Percentiles rank a stretch among this genome's conserved stretches.
phyloP scores from a whole-genome alignment of 2,113 vertebrate genomes.

The Chaetorhynchus papuensis region DNA sequence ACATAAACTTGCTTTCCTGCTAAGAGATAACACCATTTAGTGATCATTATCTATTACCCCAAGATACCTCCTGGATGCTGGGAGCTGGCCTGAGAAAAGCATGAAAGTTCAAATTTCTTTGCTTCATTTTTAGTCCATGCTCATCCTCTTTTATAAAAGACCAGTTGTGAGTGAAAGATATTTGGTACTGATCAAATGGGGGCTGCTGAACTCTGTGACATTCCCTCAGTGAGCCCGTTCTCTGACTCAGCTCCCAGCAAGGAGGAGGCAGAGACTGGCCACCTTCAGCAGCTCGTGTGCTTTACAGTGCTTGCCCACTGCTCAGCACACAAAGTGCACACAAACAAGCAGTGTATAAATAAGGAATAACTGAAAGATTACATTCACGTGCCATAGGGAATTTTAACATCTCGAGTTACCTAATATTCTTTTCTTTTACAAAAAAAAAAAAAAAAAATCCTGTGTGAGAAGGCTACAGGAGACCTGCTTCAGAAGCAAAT shows the following conservation, averaged over 20 bases:
- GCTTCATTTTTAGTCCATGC: neutral
- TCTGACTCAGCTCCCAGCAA: neutral
- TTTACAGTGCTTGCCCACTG: neutral
- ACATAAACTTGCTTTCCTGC: neutral
- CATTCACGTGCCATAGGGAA: neutral
- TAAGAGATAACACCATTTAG: neutral
- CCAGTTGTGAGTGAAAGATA: neutral
- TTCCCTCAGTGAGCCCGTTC: neutral
- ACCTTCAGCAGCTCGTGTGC: neutral
- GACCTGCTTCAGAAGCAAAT: neutral
- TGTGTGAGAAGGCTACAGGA: neutral
- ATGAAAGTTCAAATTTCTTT: neutral
- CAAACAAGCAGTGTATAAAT: neutral
- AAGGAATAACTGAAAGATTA: neutral
- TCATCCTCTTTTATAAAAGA: neutral
- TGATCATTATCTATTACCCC: neutral
- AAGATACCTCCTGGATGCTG: neutral
- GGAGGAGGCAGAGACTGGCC: neutral
- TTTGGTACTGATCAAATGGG: neutral
- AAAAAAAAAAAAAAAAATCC: neutral
- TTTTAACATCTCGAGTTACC: neutral
- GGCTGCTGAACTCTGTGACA: neutral
- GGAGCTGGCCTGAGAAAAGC: neutral
- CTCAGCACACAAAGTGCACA: neutral
- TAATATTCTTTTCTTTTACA: neutral